A percentile compares a stretch with the other conserved stretches of the same genome.
Conservation (phyloP, 2,113 vertebrate species). For the Mobula birostris region DNA sequence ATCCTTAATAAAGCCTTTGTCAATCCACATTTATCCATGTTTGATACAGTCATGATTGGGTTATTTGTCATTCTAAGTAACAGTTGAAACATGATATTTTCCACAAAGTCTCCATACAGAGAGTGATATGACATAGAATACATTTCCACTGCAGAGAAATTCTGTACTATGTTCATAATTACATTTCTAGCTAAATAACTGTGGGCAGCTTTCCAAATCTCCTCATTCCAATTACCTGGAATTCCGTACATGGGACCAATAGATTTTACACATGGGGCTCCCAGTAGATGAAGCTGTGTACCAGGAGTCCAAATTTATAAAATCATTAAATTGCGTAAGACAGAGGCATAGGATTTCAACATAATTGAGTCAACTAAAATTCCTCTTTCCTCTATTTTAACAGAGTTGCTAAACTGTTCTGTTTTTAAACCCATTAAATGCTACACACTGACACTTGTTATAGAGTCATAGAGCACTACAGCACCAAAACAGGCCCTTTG, state of each 20-base stretch:
- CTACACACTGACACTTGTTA: not conserved
- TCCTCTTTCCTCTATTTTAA: not conserved
- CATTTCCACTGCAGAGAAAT: not conserved
- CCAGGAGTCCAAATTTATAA: not conserved
- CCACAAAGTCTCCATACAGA: not conserved
- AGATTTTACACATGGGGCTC: not conserved
- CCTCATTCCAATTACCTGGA: not conserved
- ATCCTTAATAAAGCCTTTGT: not conserved
- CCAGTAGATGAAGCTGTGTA: not conserved
- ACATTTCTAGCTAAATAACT: not conserved
- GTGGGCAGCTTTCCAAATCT: not conserved
- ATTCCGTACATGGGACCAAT: not conserved
- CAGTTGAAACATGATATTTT: not conserved
- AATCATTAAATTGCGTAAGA: not conserved
- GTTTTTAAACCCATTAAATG: not conserved
- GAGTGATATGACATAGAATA: not conserved
- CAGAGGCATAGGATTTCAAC: not conserved
- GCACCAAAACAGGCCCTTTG: no score
- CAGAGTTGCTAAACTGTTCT: not conserved
- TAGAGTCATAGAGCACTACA: no score
- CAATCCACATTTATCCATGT: not conserved
- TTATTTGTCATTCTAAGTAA: not conserved
- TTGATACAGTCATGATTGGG: not conserved
- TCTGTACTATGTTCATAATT: not conserved
- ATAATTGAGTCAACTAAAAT: not conserved